Evolutionary conservation across 2,797 vertebrate species (phyloP), one percentile per base, ranked within the genome.

Genomic region (Neostethus bicornis): DNA sequence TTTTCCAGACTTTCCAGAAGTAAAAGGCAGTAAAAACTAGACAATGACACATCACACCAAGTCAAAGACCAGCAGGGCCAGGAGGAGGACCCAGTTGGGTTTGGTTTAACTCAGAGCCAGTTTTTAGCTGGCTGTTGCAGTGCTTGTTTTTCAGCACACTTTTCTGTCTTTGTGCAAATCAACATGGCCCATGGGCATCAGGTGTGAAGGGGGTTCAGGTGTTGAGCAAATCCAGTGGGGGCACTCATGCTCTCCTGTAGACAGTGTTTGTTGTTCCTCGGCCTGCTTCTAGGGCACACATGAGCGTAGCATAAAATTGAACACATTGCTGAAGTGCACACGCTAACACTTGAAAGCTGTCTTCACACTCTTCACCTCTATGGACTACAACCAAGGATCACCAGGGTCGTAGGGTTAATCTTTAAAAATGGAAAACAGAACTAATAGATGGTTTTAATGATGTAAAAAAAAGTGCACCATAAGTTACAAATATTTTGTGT

Each of bases 141-240:
- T 13, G 25, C 37, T 13, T 12, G 21, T 35, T 34, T 51, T 29
- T 13, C 56, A 24, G 29, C 41, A 2, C 1, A 39, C 48, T 53
- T n/a, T 49, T 46, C 57, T 58, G 44, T 45, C 53, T 66, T 75
- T 34, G 19, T 51, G 42, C 61, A 34, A 21, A 46, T 49, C 41
- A 11, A 25, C 46, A 34, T 45, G 67, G 62, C 62, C 61, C 55
- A 20, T 51, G 62, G 84, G 84, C 87, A 86, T 87, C 90, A 91
- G 90, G 87, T 92, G 90, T 80, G 76, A 66, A 52, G 29, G 81
- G 81, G 82, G 86, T 70, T 89, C 90, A 92, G 90, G 88, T 92
- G 90, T 67, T 14, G 58, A 61, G 23, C 28, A 63, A 48, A 53
- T 61, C 79, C 81, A 9, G 75, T 41, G 75, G 78, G 85, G 76